phyloP scores from a whole-genome alignment of 2,888 invertebrate species.

The Noctua pronuba region DNA sequence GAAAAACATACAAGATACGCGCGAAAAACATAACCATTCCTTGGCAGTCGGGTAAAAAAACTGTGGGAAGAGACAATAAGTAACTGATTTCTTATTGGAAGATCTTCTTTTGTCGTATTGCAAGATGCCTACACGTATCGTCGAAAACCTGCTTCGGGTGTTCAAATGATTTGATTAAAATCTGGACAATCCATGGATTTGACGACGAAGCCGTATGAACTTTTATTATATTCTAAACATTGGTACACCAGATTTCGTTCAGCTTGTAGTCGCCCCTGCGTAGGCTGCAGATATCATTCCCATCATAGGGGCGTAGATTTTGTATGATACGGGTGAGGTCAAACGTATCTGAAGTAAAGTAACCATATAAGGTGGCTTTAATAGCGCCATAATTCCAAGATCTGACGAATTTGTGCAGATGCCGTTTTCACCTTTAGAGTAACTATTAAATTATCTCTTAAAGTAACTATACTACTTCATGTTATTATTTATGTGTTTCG shows the following conservation, averaged over 20 bases:
- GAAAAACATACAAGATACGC: too few relatives aligned
- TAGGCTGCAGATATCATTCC: not conserved
- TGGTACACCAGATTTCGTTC: not conserved
- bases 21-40: too few relatives aligned
- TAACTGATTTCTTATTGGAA: not conserved
- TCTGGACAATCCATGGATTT: not conserved
- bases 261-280: not conserved
- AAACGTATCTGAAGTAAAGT: not conserved
- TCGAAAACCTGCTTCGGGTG: not conserved
- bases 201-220: not conserved
- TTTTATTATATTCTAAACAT: not conserved
- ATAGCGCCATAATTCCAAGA: not conserved
- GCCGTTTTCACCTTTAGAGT: conserved; percentile 17
- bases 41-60: too few relatives aligned
- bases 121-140: not conserved
- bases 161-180: not conserved
- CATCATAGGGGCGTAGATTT: not conserved
- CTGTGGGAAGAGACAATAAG: not conserved
- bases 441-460: conserved; percentile 4
- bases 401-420: conserved; percentile 1
- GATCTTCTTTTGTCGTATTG: not conserved
- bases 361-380: not conserved
- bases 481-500: conserved; percentile 10
- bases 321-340: not conserved
- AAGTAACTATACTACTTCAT: not conserved